Evolutionary conservation across 2,113 vertebrate species (phyloP), one percentile per base, ranked within the genome.

Genomic region (Chunga burmeisteri): DNA sequence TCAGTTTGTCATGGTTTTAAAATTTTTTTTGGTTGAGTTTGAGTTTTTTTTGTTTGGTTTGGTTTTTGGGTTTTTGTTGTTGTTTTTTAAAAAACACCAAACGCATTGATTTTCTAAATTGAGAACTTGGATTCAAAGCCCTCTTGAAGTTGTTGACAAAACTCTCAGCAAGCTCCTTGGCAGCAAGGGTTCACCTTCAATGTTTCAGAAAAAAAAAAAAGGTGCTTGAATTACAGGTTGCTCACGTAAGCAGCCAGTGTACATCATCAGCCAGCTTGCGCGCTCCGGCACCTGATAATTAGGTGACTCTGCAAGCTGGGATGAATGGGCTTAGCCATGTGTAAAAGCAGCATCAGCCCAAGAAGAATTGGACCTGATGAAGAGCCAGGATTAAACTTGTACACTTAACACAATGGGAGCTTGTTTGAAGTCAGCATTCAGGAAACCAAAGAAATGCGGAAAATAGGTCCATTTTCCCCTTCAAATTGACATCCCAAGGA

Each of bases 301-400:
- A 72, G 50, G 40, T 0, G 1, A 23, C 59, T 44, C 16, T 0
- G 0, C 66, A 23, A 46, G 42, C 0, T 3, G 32, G 81, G 46
- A 47, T 49, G 86, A 81, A 91, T 13, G 42, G 44, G 46, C 40
- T 86, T 16, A 86, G 44, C 70, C n/a, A 22, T 6, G 38, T 25
- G 71, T 5, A 32, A 84, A 52, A 40, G 44, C 55, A 86, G 32
- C 66, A 75, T 16, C 75, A 72, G 55, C 53, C 30, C 44, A 55
- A 42, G 36, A 62, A 68, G 61, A 77, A 30, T 0, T 8, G 34
- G 44, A 59, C 11, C 29, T 52, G 82, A 36, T 32, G 52, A 52
- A 42, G 16, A 83, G 72, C 23, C 56, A 88, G 49, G 75, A 79
- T 55, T 79, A 44, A 55, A 61, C 29, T 42, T 53, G 22, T 1